Evolutionary conservation across 1,140 invertebrate genomes (phyloP), one percentile per base, ranked within the genome.

Genomic region (Heliconius congener): DNA sequence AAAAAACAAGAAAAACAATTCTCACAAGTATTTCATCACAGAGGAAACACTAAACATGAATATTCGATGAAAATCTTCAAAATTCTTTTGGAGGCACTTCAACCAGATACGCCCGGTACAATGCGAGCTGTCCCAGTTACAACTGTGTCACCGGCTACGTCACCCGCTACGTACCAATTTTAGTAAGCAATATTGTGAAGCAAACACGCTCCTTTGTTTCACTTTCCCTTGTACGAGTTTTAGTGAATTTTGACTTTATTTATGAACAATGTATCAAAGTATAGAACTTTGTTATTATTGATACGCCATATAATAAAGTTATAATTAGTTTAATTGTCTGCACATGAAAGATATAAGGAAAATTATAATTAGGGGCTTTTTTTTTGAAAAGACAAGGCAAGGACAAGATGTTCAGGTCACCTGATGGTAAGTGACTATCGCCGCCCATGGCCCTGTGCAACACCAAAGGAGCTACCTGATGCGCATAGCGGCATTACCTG

Each of bases 51-150:
- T 13, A 46, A 46, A 11, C 13, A 46, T 46, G 42, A 23, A 23
- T n/a, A 60, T 60, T 60, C n/a, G n/a, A 60, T 60, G 19, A 27
- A 66, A 66, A 66, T 66, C 23, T 30, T 27, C 60, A 66, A 66
- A 27, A 27, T 66, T 66, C n/a, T 66, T 30, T 66, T n/a, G 8
- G 16, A 27, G 60, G 23, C 23, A 30, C 11, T 66, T 66, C 23
- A 66, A 66, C 4, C 9, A 66, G 60, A 27, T 27, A 66, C 27
- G 27, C 13, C 27, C 60, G 9, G 23, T 16, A 16, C 23, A 66
- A 30, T 5, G 60, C 23, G 60, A 66, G 60, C n/a, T 66, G 60
- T 30, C 23, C 60, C 60, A 66, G 23, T 66, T 66, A 23, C 60
- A 66, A 66, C 23, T 66, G 60, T 66, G 60, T 66, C 60, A 66